Evolutionary conservation across 2,797 vertebrate genomes (phyloP).

Genomic region (Enteromius argenteus): DNA sequence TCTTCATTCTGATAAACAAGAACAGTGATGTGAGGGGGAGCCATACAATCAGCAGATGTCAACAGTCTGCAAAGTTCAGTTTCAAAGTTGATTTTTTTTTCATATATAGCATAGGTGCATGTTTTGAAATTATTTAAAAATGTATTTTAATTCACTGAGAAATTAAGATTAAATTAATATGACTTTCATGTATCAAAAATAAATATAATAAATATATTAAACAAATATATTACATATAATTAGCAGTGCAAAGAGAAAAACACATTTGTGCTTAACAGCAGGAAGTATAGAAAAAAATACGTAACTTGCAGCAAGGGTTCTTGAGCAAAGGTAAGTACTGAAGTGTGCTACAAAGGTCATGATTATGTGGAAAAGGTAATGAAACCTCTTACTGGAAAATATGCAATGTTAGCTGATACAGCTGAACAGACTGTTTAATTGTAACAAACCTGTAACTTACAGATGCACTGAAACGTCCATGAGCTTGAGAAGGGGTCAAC

Average conservation of each 20-base stretch:
- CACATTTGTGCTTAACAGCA: constrained; percentile 10
- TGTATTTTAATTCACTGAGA: not conserved
- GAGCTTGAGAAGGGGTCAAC: not conserved
- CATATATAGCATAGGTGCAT: not conserved
- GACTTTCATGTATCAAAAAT: not conserved
- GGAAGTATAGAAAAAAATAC: not conserved
- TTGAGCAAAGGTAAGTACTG: constrained; percentile 18
- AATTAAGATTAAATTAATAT: not conserved
- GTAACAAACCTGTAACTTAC: not conserved
- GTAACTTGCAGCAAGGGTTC: not conserved
- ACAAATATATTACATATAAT: not conserved
- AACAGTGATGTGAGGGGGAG: not conserved
- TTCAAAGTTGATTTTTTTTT: not conserved
- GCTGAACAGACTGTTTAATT: not conserved
- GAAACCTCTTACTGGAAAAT: constrained; percentile 44
- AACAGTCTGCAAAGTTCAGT: not conserved
- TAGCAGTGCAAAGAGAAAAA: not conserved
- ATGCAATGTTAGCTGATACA: constrained; percentile 4
- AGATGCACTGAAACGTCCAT: not conserved
- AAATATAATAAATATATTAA: not conserved
- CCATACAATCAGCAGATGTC: not conserved
- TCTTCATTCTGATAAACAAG: not conserved
- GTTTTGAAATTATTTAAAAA: not conserved
- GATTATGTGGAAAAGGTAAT: constrained; percentile 25
- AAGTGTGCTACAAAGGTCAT: constrained; percentile 51